A percentile compares a stretch with the other conserved stretches of the same genome.
Conservation (phyloP, 2,113 vertebrate species). For the Poeciliopsis occidentalis region DNA sequence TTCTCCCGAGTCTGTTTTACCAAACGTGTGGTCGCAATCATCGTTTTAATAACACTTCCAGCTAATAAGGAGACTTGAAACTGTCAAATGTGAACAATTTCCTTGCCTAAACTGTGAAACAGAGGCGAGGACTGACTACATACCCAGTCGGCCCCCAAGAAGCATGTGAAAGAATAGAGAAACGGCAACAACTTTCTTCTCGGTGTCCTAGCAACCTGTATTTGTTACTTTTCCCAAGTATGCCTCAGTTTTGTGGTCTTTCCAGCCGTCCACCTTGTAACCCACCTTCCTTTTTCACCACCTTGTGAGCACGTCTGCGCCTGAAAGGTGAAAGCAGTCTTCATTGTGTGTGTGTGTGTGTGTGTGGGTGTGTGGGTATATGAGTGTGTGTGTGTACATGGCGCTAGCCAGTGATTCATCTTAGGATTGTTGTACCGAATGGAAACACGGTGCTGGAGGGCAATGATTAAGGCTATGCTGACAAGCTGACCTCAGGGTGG, state of each 20-base stretch:
- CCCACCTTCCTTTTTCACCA: conserved; percentile 63
- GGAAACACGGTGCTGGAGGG: conserved; percentile 60
- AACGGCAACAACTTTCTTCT: conserved; percentile 37
- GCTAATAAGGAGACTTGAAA: conserved; percentile 40
- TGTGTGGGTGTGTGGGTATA: conserved; percentile 16
- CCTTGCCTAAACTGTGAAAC: conserved; percentile 33
- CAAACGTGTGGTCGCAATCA: conserved; percentile 46
- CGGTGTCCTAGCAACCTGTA: conserved; percentile 65
- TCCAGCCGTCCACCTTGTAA: conserved; percentile 48
- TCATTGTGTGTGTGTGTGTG: conserved; percentile 19
- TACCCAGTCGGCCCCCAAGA: not conserved
- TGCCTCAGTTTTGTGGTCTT: conserved; percentile 43
- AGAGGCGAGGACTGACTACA: conserved; percentile 20
- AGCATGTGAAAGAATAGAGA: conserved; percentile 47
- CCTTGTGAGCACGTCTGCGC: conserved; percentile 55
- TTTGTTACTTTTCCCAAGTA: conserved; percentile 49
- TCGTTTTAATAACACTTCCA: conserved; percentile 54
- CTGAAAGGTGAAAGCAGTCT: conserved; percentile 54
- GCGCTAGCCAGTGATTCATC: conserved; percentile 54
- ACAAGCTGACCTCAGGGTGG: conserved; percentile 12
- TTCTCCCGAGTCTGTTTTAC: conserved; percentile 6
- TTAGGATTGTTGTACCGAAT: conserved; percentile 54
- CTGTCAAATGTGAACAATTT: conserved; percentile 37
- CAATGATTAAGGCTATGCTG: conserved; percentile 24
- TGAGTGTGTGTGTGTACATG: conserved; percentile 26